Evolutionary conservation across 2,888 invertebrate genomes (phyloP).

Genomic region (Thymelicus sylvestris): DNA sequence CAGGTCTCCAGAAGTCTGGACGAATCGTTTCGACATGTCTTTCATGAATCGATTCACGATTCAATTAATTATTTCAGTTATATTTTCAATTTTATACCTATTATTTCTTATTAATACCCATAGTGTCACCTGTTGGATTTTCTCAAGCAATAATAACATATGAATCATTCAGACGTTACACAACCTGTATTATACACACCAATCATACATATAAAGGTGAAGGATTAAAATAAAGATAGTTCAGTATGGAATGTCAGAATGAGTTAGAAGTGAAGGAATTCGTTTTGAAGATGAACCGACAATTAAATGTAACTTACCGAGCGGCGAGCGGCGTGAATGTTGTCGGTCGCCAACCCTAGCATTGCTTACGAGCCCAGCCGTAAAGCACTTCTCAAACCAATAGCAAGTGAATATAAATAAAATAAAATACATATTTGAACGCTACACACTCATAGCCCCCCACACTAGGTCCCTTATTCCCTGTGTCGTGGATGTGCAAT

Average conservation of each 20-base stretch:
- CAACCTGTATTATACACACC: background rate
- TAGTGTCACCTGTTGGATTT: too few species aligned
- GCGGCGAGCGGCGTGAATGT: conserved; percentile 28
- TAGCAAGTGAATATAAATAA: background rate
- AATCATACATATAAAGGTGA: background rate
- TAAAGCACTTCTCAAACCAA: conserved; percentile 16
- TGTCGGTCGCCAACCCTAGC: conserved; percentile 38
- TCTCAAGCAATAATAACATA: too few species aligned
- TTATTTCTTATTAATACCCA: too few species aligned
- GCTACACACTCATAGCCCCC: too few species aligned
- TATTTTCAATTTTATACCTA: too few species aligned
- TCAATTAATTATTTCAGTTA: too few species aligned
- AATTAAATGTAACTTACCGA: conserved; percentile 37
- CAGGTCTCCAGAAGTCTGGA: too few species aligned
- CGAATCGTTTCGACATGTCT: too few species aligned
- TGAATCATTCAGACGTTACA: too few species aligned
- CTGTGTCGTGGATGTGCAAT: too few species aligned
- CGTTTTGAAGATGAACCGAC: conserved; percentile 36
- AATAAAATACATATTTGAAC: background rate
- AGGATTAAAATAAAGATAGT: conserved; percentile 30
- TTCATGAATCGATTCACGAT: too few species aligned
- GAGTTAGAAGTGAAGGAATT: conserved; percentile 38
- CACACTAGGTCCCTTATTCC: too few species aligned
- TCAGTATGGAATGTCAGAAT: conserved; percentile 30
- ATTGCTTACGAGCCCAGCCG: conserved; percentile 34